These are phyloP conservation scores for Leptinotarsa texana DNA, from an alignment of 1,140 invertebrate species.

Conservation along the genomic window DNA sequence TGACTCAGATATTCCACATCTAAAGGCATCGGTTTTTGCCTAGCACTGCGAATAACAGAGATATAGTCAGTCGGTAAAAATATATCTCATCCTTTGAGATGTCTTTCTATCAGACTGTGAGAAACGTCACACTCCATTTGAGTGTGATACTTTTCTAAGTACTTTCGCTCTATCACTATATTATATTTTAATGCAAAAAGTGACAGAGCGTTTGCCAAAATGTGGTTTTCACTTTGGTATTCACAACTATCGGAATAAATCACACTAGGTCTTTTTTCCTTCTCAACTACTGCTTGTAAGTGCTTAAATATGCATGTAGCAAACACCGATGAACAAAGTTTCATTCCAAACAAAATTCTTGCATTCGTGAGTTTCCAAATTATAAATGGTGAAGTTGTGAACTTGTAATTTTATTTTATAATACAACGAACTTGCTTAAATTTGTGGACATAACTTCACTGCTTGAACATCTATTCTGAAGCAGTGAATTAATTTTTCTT, in stretches of 20 bases:
- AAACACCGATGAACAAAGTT: constrained; percentile 32
- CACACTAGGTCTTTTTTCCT: constrained; percentile 1
- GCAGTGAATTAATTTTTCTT: background rate
- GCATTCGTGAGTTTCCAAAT: background rate
- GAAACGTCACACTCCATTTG: constrained; percentile 56
- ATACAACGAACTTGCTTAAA: constrained; percentile 51
- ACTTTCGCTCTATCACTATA: constrained; percentile 54
- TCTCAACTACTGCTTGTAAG: background rate
- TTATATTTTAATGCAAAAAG: constrained; percentile 41
- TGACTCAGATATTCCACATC: constrained; percentile 22
- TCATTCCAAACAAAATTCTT: constrained; percentile 45
- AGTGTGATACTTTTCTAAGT: constrained; percentile 54
- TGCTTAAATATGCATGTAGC: too few species aligned
- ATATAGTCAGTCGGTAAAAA: constrained; percentile 23
- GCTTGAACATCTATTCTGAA: constrained; percentile 29
- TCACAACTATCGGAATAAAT: constrained; percentile 4
- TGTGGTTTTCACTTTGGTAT: constrained; percentile 50
- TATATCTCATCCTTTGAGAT: constrained; percentile 5
- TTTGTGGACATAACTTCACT: constrained; percentile 13
- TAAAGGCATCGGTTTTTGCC: constrained; percentile 21
- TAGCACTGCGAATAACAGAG: background rate
- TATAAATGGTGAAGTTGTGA: constrained; percentile 25
- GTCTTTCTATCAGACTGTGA: constrained; percentile 43
- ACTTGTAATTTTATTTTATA: constrained; percentile 14
- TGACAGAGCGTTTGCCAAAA: constrained; percentile 30